Base-by-base conservation (phyloP, 2,888 invertebrate genomes). In the Dyspetes luteomarginatus region DNA sequence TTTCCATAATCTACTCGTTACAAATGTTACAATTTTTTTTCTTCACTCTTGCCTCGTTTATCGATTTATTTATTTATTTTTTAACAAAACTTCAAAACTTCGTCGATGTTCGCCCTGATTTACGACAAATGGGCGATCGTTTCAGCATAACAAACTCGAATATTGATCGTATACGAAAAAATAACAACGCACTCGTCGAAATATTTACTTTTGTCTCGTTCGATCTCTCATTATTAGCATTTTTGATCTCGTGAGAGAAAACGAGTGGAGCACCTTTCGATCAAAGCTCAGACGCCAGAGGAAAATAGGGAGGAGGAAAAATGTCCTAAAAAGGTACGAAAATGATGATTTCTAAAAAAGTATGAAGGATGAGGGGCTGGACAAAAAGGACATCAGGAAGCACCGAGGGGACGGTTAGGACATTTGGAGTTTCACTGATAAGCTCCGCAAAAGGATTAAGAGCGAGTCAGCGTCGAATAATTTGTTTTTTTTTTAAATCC, bases 331-430 rank as follows among this genome's bases (percentile, higher is more conserved):
- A n/a, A 19, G 17, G 5, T 36, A 36, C 12, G 26, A n/a, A n/a
- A 3, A 17, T n/a, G n/a, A n/a, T n/a, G n/a, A n/a, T n/a, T n/a
- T n/a, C n/a, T n/a, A n/a, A n/a, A n/a, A 26, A 4, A 24, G 12
- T 17, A 7, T 7, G 41, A 15, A 58, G 22, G 30, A n/a, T 7
- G 5, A 9, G 12, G 17, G 17, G 52, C 7, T n/a, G 9, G 36
- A 19, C 26, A 30, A 69, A 28, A 9, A 55, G 75, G 58, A 55
- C 26, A 19, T 15, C 50, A 36, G 82, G 84, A 84, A 84, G 84
- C 84, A 84, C 84, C 84, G 72, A 79, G 79, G 81, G 19, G 50
- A 67, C 19, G 22, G 62, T 69, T 56, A 78, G 68, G 64, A 78
- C 55, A 55, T 24, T 76, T 56, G 22, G 65, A 74, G 65, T 56